Evolutionary conservation across 2,888 invertebrate genomes (phyloP).

Genomic region (Byasa hedistus): DNA sequence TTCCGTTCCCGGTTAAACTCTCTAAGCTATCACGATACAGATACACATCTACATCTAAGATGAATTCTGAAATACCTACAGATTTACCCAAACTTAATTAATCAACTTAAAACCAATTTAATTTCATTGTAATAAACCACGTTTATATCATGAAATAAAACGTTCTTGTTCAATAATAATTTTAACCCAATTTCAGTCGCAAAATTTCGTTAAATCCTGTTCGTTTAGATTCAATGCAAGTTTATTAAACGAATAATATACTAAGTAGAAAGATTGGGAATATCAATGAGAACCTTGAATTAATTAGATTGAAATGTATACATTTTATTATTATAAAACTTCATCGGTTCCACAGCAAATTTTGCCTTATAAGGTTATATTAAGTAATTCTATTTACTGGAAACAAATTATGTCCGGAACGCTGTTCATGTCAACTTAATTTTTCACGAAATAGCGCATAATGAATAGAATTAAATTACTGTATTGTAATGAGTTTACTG

Average conservation of each 20-base stretch:
- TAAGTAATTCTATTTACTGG: not conserved
- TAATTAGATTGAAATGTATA: not conserved
- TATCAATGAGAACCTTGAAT: not conserved
- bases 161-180: no score
- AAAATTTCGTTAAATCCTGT: no score
- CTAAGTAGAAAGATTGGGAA: not conserved
- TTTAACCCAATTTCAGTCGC: no score
- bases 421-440: constrained; percentile 16
- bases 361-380: not conserved
- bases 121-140: no score
- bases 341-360: not conserved
- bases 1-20: not conserved
- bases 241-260: no score
- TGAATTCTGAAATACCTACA: no score
- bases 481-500: constrained; percentile 10
- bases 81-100: no score
- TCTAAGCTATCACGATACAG: not conserved
- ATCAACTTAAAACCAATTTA: no score
- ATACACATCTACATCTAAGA: not conserved
- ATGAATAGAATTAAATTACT: constrained; percentile 6
- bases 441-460: constrained; percentile 10
- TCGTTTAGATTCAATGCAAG: no score
- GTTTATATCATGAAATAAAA: no score
- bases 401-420: not conserved
- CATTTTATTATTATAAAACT: not conserved